Base-by-base conservation (phyloP, 1,140 invertebrate species). In the Ceratina calcarata region DNA sequence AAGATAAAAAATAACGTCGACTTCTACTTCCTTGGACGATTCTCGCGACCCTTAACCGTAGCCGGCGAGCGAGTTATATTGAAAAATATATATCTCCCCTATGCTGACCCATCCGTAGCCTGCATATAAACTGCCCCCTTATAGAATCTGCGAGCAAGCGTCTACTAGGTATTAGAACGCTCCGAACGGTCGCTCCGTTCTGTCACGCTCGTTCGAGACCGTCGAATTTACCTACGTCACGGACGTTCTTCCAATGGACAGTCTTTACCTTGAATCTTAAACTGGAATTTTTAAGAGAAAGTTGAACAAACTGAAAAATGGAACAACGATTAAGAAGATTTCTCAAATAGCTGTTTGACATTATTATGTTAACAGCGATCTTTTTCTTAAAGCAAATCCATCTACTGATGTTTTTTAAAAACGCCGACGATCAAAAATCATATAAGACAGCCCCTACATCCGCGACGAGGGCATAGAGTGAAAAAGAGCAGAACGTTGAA, bases 51-150 rank as follows among this genome's bases (percentile, higher is more conserved):
- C 76, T 81, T 72, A 65, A 45, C 37, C 37, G 37, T 45, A 45
- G 37, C 62, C 78, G 76, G 60, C 58, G 65, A 51, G 71, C 81
- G 80, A 88, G 89, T 89, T 90, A 91, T 90, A 91, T 92, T 92
- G 90, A 92, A 91, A 92, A 91, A 91, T 91, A 91, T 90, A 91
- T 89, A 88, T 89, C 88, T 84, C 78, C 78, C 79, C 78, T 80
- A 77, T 78, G 87, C 90, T 91, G 91, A 92, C 89, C 89, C 86
- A 78, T 84, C 86, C 87, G 88, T 88, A 89, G 82, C 83, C 87
- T 90, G 91, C 91, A 92, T 93, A 92, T 90, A 93, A 93, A 93
- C 91, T 91, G 89, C 90, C 87, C 83, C 82, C 86, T 91, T 92
- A 88, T 76, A 76, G 79, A 87, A 86, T 88, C 84, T 79, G 68